Conservation (phyloP, 2,797 vertebrate species). For the Selene dorsalis region DNA sequence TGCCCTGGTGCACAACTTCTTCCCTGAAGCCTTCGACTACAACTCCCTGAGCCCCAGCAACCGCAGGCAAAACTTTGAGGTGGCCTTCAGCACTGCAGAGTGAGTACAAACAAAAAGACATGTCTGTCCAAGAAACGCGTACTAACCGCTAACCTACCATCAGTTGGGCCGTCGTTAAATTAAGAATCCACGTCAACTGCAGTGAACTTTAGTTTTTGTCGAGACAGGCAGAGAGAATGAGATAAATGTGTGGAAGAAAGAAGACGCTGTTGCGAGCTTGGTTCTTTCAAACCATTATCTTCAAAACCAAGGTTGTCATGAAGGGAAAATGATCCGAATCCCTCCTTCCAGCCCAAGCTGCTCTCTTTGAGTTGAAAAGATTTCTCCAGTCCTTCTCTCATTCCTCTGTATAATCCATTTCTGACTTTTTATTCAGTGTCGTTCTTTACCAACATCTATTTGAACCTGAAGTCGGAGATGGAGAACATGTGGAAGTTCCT, state of each 20-base stretch:
- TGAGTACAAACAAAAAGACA: conserved; percentile 83
- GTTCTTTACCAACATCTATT: conserved; percentile 7
- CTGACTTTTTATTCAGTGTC: conserved; percentile 1
- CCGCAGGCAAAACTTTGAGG: conserved; percentile 95
- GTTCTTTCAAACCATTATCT: neutral
- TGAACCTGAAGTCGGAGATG: conserved; percentile 7
- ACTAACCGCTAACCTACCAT: conserved; percentile 26
- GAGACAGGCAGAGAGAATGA: neutral
- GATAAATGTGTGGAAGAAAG: conserved; percentile 29
- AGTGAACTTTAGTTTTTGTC: neutral
- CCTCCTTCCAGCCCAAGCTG: conserved; percentile 4
- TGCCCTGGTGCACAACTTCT: conserved; percentile 98
- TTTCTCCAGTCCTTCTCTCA: neutral
- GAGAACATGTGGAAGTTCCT: conserved; percentile 25
- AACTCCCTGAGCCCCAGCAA: conserved; percentile 91
- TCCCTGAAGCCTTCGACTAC: conserved; percentile 96
- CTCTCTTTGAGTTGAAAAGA: neutral
- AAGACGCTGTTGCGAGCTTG: conserved; percentile 21
- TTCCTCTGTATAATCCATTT: conserved; percentile 13
- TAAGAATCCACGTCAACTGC: conserved; percentile 22
- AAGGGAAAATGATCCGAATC: conserved; percentile 1
- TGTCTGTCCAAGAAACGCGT: conserved; percentile 10
- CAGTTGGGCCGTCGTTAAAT: conserved; percentile 10
- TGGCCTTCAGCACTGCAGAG: conserved; percentile 96
- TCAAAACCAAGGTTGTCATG: neutral